Conservation (phyloP, 2,797 vertebrate species). For the Paguma larvata region DNA sequence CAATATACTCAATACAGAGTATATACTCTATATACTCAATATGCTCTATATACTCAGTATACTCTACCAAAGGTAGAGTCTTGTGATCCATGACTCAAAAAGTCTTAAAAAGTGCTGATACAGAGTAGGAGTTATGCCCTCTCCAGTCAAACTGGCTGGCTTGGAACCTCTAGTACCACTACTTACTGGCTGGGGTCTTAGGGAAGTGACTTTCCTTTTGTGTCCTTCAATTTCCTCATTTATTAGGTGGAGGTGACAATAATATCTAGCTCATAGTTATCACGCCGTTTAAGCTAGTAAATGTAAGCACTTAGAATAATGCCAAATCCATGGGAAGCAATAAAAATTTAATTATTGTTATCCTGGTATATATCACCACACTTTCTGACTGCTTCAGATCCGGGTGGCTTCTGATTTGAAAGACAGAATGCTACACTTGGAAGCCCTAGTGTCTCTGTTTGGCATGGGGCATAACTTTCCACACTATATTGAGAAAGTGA, state of each 20-base stretch:
- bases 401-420: not conserved
- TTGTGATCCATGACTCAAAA: not conserved
- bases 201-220: not conserved
- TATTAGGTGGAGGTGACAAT: conserved; percentile 20
- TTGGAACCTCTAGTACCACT: not conserved
- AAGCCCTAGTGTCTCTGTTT: not conserved
- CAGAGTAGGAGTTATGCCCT: not conserved
- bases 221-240: not conserved
- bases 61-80: not conserved
- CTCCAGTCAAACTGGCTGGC: not conserved
- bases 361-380: not conserved
- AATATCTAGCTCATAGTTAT: not conserved
- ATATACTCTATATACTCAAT: no score
- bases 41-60: no score
- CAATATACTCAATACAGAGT: not conserved
- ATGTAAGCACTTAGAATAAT: not conserved
- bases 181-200: not conserved
- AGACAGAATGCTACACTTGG: not conserved
- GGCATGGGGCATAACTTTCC: not conserved
- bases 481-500: not conserved
- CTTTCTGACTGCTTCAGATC: conserved; percentile 1
- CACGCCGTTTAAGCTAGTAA: not conserved
- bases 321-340: not conserved
- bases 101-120: not conserved
- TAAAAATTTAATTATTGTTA: not conserved